phyloP scores from a whole-genome alignment of 2,797 vertebrate species.

The Gadopsis bispinosus region DNA sequence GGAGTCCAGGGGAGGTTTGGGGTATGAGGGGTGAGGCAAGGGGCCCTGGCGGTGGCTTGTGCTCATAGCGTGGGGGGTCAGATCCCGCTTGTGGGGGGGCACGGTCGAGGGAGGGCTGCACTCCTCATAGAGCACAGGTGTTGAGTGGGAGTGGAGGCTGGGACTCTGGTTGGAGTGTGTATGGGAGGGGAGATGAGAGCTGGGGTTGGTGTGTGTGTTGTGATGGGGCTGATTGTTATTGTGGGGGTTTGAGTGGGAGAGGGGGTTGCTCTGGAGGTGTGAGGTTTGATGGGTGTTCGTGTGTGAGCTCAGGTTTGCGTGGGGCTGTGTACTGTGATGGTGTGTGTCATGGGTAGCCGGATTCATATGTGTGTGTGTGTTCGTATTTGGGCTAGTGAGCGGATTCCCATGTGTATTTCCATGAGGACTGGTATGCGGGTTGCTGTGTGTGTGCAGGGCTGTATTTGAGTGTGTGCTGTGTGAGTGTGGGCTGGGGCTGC shows the following conservation, averaged over 20 bases:
- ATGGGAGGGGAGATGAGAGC: conserved; percentile 61
- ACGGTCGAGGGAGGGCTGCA: conserved; percentile 81
- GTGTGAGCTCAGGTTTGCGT: conserved; percentile 69
- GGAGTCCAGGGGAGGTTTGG: conserved; percentile 90
- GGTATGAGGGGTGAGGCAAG: conserved; percentile 82
- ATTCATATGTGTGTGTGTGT: conserved; percentile 70
- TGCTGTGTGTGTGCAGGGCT: conserved; percentile 67
- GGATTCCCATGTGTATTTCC: conserved; percentile 65
- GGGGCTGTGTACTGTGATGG: conserved; percentile 69
- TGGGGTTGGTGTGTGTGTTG: conserved; percentile 61
- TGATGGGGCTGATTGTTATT: conserved; percentile 83
- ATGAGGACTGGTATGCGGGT: conserved; percentile 87
- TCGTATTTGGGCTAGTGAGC: conserved; percentile 64
- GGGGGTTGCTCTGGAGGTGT: conserved; percentile 70
- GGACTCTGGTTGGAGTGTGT: conserved; percentile 66
- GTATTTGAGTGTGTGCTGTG: conserved; percentile 85
- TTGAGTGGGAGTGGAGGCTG: conserved; percentile 75
- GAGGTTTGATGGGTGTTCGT: conserved; percentile 59
- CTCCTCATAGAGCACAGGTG: conserved; percentile 89
- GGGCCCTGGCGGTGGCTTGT: conserved; percentile 87
- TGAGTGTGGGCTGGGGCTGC: conserved; percentile 91
- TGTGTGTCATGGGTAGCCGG: conserved; percentile 67
- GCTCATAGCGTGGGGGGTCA: conserved; percentile 78
- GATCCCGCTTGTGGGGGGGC: conserved; percentile 88
- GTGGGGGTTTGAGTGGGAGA: conserved; percentile 64